Evolutionary conservation across 2,888 invertebrate species (phyloP).

Genomic region (Drosophila macrospina): DNA sequence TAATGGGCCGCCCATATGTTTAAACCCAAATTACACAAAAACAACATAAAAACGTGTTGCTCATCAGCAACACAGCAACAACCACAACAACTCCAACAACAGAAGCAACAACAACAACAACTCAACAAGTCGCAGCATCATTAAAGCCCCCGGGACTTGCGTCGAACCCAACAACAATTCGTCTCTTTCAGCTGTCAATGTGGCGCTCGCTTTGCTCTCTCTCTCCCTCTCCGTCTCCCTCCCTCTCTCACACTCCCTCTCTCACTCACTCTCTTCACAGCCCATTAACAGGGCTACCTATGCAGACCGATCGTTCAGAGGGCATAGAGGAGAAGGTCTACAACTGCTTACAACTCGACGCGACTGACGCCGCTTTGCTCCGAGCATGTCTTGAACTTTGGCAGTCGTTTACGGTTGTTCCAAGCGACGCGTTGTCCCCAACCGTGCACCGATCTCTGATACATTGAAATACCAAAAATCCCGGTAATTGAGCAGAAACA

Average conservation of each 20-base stretch:
- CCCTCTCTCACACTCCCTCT: slow-evolving; percentile 5
- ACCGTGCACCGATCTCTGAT: slow-evolving; percentile 40
- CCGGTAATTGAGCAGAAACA: slow-evolving; percentile 42
- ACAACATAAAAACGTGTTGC: slow-evolving; percentile 55
- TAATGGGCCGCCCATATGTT: slow-evolving; percentile 63
- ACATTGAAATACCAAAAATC: slow-evolving; percentile 25
- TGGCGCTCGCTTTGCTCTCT: slow-evolving; percentile 17
- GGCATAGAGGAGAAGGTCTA: neutral
- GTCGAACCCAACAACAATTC: slow-evolving; percentile 11
- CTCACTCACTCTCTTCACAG: slow-evolving; percentile 7
- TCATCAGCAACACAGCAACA: slow-evolving; percentile 38
- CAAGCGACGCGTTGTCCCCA: slow-evolving; percentile 63
- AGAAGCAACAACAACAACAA: slow-evolving; percentile 17
- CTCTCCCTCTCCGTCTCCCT: neutral
- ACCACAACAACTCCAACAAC: slow-evolving; percentile 27
- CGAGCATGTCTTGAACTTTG: slow-evolving; percentile 74
- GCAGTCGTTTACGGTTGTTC: slow-evolving; percentile 73
- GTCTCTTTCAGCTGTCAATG: slow-evolving; percentile 38
- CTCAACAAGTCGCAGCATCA: slow-evolving; percentile 52
- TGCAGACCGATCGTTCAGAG: slow-evolving; percentile 48
- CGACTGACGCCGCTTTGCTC: slow-evolving; percentile 48
- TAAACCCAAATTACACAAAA: slow-evolving; percentile 67
- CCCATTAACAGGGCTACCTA: slow-evolving; percentile 22
- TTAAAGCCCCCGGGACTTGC: slow-evolving; percentile 47
- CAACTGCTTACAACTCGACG: slow-evolving; percentile 30